Base-by-base conservation (phyloP, 1,140 invertebrate genomes). In the Eupristina koningsbergeri region DNA sequence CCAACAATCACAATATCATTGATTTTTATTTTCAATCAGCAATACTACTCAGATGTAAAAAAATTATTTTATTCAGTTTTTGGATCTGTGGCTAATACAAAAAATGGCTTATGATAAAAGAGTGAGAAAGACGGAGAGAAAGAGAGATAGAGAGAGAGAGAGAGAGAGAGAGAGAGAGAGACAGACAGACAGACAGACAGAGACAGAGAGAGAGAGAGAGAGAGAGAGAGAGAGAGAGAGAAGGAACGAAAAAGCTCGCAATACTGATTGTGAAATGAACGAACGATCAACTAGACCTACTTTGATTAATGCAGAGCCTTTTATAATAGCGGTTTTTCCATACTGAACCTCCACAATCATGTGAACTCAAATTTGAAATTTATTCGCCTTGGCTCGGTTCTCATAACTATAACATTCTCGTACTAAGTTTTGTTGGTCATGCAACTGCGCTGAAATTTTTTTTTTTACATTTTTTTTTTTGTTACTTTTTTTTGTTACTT, bases 321-420 rank as follows among this genome's bases (percentile, higher is more conserved):
- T 90, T 92, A 92, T 92, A 91, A 91, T 81, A 86, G 84, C 85
- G 82, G 84, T 83, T 86, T 69, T 80, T 85, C 87, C 89, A 61
- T 74, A 34, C 53, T 74, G 19, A 71, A 71, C 26, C 15, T 19
- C 26, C 5, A 7, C 39, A n/a, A 17, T 17, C 34, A 3, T 5
- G 11, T 47, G 53, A 78, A 67, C 67, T 67, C 45, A 29, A 63
- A 22, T 45, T 67, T 34, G 39, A 47, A 67, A 79, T 79, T 64
- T 64, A 67, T 45, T 11, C 41, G 34, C 19, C 26, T 31, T 31
- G 19, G 34, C 17, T 31, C 1, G 36, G 5, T 2, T 78, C 29
- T 7, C 26, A 58, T 26, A n/a, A 58, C 29, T 2, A 3, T 41
- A 73, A 0, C 41, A 17, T 19, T 75, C 17, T 31, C 45, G n/a